Base-by-base conservation (phyloP, 2,113 vertebrate genomes). In the Cottus gobio region DNA sequence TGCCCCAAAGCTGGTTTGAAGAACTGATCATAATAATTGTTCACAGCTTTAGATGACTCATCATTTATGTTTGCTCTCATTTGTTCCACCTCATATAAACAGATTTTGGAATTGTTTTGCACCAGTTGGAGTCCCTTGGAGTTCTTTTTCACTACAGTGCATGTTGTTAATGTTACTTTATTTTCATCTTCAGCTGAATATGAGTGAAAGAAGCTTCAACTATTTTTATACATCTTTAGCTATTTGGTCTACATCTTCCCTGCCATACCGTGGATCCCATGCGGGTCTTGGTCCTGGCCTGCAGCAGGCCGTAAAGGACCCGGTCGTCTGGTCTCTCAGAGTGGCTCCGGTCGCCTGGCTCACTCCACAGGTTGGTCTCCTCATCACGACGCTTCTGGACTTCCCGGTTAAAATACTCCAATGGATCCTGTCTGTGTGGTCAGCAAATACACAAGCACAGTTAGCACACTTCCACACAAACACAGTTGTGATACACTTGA, bases 301-400 rank as follows among this genome's bases (percentile, higher is more conserved):
- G 95, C 46, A 97, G 90, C 80, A 96, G 86, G 61, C 92, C 67
- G 75, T 95, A 87, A 0, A 97, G 95, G 1, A 85, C 66, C 2
- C 95, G 94, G 84, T 97, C 96, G 7, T 97, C 96, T 0, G 85
- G 92, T 26, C 95, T 88, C 87, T 96, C 96, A 0, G 94, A 91
- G 87, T 96, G 96, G 81, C 95, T 95, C 16, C 88, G 85, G 88
- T 96, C 96, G 26, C 93, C 94, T 0, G 96, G 96, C 50, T 94
- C 92, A 28, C 92, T 96, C 96, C 96, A 96, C 71, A 97, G 86
- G 79, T 97, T 96, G 13, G 94, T 92, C 83, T 96, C 95, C 79
- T 97, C 95, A 7, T 96, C 95, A 1, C 94, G 90, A 13, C 95
- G 89, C 65, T 94, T 94, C 87, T 96, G 94, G 30, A 95, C 95